phyloP scores from a whole-genome alignment of 2,113 vertebrate genomes.

The Butorides virescens region DNA sequence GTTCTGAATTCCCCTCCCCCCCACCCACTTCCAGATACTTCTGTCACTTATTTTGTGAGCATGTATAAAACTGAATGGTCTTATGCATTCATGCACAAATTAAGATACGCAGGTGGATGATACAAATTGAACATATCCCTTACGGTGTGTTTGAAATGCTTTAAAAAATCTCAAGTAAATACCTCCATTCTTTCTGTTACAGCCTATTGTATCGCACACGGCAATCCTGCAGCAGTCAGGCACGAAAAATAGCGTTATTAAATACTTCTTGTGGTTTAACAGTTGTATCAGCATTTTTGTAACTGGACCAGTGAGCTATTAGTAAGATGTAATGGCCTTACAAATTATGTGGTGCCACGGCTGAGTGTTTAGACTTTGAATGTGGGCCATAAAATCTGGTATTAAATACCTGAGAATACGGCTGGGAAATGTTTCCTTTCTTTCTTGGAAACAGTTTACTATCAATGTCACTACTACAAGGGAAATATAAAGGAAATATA shows the following conservation, averaged over 20 bases:
- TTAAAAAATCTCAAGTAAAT: not conserved
- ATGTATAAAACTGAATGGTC: not conserved
- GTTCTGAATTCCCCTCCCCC: not conserved
- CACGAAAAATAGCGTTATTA: not conserved
- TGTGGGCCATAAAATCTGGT: not conserved
- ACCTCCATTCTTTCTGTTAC: not conserved
- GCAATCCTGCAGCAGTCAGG: not conserved
- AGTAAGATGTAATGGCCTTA: not conserved
- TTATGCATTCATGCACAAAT: not conserved
- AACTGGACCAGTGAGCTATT: not conserved
- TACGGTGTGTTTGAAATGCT: not conserved
- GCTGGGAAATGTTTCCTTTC: not conserved
- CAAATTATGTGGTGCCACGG: not conserved
- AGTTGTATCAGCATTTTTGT: not conserved
- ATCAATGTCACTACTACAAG: not conserved
- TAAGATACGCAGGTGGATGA: not conserved
- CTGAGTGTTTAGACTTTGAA: not conserved
- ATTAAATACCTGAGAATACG: not conserved
- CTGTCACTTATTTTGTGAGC: not conserved
- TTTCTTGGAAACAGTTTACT: not conserved
- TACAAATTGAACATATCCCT: not conserved
- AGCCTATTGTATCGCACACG: not conserved
- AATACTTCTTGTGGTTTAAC: not conserved
- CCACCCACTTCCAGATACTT: not conserved
- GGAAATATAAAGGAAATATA: not conserved